Evolutionary conservation across 2,797 vertebrate genomes (phyloP), one percentile per base, ranked within the genome.

Genomic region (Danio aesculapii): DNA sequence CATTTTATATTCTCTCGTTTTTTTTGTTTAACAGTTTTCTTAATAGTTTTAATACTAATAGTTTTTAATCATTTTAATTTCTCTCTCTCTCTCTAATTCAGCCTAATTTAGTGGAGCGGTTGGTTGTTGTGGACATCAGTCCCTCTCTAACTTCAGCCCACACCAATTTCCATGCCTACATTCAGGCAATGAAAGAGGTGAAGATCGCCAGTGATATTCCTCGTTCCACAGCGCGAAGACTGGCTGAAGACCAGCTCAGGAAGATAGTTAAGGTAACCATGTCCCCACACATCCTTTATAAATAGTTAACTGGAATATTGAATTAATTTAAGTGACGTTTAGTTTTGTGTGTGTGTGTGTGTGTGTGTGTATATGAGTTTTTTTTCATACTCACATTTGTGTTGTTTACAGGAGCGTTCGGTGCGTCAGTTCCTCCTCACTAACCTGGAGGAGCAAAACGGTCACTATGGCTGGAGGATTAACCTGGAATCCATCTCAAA

Each of bases 391-490:
- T 47, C 50, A 21, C 5, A 17, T 78, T 83, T 17, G 52, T 66
- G n/a, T 47, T 81, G 16, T 16, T 61, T 59, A 8, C 86, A 99
- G 98, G 93, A 96, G 49, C 85, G 86, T 0, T 91, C 94, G 0
- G 88, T 97, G 47, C 95, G 97, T 46, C 95, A 97, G 90, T 98
- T 96, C 88, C 92, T 99, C 49, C 94, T 99, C 75, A 98, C 96
- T 53, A 99, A 99, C 90, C 91, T 99, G 87, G 94, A 97, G 83
- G 95, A 97, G 88, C 84, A 90, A 59, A 94, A 95, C 1, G 96
- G 96, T 8, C 92, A 79, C 30, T 95, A 96, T 0, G 0, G 85
- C 59, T 99, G 98, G 98, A 94, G 96, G 55, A 91, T 98, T 69
- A 99, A 99, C 89, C 78, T 99, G 88, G 96, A 97, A 2, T 95